phyloP scores from a whole-genome alignment of 2,888 invertebrate species.

The Oeneis ivallda region DNA sequence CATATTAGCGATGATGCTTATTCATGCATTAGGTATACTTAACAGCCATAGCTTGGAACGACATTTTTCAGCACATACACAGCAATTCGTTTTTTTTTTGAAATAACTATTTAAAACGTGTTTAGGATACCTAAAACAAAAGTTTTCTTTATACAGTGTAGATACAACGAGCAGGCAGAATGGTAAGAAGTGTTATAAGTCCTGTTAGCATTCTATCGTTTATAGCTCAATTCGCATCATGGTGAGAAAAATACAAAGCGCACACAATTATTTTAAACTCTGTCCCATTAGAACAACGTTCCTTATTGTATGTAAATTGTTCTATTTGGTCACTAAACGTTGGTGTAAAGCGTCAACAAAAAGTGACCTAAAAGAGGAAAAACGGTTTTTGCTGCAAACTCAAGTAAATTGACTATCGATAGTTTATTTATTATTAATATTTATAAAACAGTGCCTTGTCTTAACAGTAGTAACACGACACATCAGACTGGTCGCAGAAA shows the following conservation, averaged over 20 bases:
- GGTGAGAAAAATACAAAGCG: conserved; percentile 30
- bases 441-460: too few species aligned
- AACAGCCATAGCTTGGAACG: too few species aligned
- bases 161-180: background rate
- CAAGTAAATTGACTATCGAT: background rate
- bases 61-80: too few species aligned
- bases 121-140: too few species aligned
- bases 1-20: too few species aligned
- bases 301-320: conserved; percentile 13
- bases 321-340: conserved; percentile 10
- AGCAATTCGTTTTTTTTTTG: too few species aligned
- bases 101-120: too few species aligned
- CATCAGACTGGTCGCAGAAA: too few species aligned
- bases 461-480: too few species aligned
- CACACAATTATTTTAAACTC: conserved; percentile 19
- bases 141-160: too few species aligned
- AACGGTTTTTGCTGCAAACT: conserved; percentile 30
- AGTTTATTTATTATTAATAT: background rate
- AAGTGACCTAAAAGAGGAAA: conserved; percentile 36
- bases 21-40: too few species aligned
- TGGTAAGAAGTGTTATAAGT: conserved; percentile 16
- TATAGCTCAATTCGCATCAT: conserved; percentile 41
- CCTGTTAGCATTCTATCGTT: conserved; percentile 40
- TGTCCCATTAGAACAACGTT: conserved; percentile 19
- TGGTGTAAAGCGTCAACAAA: conserved; percentile 29